Evolutionary conservation across 2,888 invertebrate genomes (phyloP).

Genomic region (Campoplex capitator): DNA sequence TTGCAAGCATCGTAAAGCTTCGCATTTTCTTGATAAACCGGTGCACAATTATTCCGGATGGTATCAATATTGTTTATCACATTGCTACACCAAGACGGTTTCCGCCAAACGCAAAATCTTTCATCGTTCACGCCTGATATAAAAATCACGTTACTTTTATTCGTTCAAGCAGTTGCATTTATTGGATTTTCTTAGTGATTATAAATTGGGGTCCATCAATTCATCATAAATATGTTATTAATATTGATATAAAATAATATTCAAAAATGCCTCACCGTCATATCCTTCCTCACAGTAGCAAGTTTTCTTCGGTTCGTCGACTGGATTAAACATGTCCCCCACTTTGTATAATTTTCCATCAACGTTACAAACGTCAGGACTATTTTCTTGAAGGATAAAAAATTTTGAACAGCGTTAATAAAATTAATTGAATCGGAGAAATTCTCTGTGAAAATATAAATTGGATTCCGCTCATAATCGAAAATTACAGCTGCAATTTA

Average conservation of each 20-base stretch:
- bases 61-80: not conserved
- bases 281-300: constrained; percentile 74
- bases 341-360: constrained; percentile 73
- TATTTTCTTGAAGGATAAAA: constrained; percentile 34
- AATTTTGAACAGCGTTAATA: not conserved
- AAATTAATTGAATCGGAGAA: not conserved
- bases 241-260: not conserved
- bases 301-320: constrained; percentile 64
- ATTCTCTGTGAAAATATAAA: not conserved
- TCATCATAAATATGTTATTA: not conserved
- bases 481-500: not conserved
- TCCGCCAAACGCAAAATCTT: constrained; percentile 1
- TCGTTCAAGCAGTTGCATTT: too few relatives aligned
- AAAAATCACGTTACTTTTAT: not conserved
- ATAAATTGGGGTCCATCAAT: too few relatives aligned
- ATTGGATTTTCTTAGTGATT: too few relatives aligned
- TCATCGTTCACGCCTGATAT: constrained; percentile 26
- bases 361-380: constrained; percentile 72
- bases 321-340: constrained; percentile 72
- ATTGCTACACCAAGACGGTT: constrained; percentile 11
- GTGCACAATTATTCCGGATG: not conserved
- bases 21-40: not conserved
- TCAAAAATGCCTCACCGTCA: constrained; percentile 60
- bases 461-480: not conserved
- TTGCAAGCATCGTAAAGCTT: not conserved